A percentile compares a stretch with the other conserved stretches of the same genome.
Conservation (phyloP, 2,888 invertebrate genomes). For the Volucella bombylans region DNA sequence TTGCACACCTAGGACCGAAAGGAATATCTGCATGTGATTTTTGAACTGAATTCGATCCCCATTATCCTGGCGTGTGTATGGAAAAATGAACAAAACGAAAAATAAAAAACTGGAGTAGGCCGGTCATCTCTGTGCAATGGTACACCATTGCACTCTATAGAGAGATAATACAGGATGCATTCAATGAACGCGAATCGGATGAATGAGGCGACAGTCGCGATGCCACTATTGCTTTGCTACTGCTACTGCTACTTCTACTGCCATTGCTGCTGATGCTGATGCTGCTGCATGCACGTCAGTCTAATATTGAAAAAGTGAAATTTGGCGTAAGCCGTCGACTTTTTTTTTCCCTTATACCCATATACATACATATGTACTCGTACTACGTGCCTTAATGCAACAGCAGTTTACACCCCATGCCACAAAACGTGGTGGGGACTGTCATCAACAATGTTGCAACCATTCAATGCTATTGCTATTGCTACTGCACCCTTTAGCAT, state of each 20-base stretch:
- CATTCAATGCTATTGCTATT: conserved; percentile 40
- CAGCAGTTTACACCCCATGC: conserved; percentile 64
- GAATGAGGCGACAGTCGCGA: conserved; percentile 74
- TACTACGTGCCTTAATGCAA: conserved; percentile 54
- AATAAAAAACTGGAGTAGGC: conserved; percentile 57
- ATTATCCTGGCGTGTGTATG: conserved; percentile 62
- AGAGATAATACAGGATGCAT: conserved; percentile 72
- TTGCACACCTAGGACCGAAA: background rate
- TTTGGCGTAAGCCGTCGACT: conserved; percentile 65
- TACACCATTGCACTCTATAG: conserved; percentile 52
- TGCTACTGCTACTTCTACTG: conserved; percentile 1
- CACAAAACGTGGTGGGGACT: conserved; percentile 53
- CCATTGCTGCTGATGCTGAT: conserved; percentile 70
- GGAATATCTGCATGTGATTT: conserved; percentile 62
- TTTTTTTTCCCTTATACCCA: conserved; percentile 41
- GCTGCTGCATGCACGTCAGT: conserved; percentile 75
- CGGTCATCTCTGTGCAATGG: conserved; percentile 66
- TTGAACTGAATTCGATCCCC: conserved; percentile 69
- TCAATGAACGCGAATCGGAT: conserved; percentile 76
- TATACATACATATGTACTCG: too few species aligned
- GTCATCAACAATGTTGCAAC: conserved; percentile 71
- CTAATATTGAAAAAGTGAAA: conserved; percentile 73
- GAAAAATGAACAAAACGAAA: conserved; percentile 62
- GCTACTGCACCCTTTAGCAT: conserved; percentile 59
- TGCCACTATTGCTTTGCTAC: conserved; percentile 61